Evolutionary conservation across 2,797 vertebrate genomes (phyloP).

Genomic region (Enteromius radiatus): DNA sequence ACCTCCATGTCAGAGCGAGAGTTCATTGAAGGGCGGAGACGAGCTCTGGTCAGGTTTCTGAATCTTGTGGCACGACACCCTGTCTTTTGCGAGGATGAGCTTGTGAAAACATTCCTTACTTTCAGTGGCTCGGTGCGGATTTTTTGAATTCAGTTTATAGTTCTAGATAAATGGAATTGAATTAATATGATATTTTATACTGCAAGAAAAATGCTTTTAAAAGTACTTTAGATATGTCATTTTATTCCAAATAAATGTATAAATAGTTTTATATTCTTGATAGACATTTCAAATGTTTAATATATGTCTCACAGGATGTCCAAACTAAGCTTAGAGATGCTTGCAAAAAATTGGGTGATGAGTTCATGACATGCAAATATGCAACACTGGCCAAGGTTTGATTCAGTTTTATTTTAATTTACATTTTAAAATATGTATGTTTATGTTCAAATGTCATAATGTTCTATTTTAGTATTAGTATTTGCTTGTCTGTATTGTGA

Average conservation of each 20-base stretch:
- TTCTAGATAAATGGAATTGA: background rate
- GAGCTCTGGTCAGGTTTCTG: conserved; percentile 88
- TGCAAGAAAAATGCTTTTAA: background rate
- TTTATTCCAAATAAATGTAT: background rate
- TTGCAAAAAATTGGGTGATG: conserved; percentile 90
- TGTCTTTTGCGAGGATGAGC: conserved; percentile 89
- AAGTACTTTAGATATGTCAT: background rate
- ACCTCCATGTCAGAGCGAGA: conserved; percentile 85
- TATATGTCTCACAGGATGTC: conserved; percentile 82
- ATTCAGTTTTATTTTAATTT: background rate
- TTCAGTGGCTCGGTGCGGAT: conserved; percentile 87
- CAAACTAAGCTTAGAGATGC: conserved; percentile 90
- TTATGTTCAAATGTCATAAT: background rate
- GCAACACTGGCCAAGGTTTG: conserved; percentile 90
- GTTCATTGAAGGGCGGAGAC: conserved; percentile 92
- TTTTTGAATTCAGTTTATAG: background rate
- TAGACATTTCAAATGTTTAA: background rate
- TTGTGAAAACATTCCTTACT: conserved; percentile 91
- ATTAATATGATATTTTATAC: background rate
- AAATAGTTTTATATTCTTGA: background rate
- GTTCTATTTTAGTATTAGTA: background rate
- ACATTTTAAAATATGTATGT: background rate
- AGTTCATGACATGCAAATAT: conserved; percentile 90
- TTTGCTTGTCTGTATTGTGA: background rate
- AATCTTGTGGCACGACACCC: conserved; percentile 95